Conservation (phyloP, 2,797 vertebrate genomes). For the Erpetoichthys calabaricus region DNA sequence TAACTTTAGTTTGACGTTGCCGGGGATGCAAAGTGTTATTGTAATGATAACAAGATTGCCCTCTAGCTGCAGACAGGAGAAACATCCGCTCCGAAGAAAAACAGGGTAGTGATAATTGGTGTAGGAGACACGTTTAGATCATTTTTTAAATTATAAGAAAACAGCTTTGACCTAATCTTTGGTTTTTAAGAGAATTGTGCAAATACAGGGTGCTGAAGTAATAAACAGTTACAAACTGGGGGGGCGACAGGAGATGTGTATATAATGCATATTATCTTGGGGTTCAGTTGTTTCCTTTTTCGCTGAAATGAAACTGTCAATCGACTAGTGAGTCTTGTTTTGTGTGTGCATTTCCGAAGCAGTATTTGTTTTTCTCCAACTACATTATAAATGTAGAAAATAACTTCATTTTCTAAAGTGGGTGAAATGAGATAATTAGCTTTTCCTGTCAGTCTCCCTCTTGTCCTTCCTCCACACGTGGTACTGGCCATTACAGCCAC, state of each 20-base stretch:
- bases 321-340: slow-evolving; percentile 41
- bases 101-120: background rate
- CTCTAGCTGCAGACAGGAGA: background rate
- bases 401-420: slow-evolving; percentile 1
- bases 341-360: slow-evolving; percentile 38
- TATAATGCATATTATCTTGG: slow-evolving; percentile 22
- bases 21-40: background rate
- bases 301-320: slow-evolving; percentile 2
- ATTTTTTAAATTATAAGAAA: background rate
- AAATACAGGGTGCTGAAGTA: background rate
- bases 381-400: slow-evolving; percentile 37
- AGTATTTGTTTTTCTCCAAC: slow-evolving; percentile 42
- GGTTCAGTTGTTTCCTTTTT: slow-evolving; percentile 13
- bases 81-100: background rate
- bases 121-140: background rate
- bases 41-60: background rate
- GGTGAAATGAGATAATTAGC: background rate
- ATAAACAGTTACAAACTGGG: slow-evolving; percentile 11
- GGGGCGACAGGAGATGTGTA: slow-evolving; percentile 14
- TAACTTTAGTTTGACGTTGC: slow-evolving; percentile 3
- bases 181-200: background rate
- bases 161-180: background rate
- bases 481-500: too few species aligned
- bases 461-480: too few species aligned
- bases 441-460: too few species aligned